A percentile compares a stretch with the other conserved stretches of the same genome.
Conservation (phyloP, 2,888 invertebrate species). For the Sinhomidia bicolor region DNA sequence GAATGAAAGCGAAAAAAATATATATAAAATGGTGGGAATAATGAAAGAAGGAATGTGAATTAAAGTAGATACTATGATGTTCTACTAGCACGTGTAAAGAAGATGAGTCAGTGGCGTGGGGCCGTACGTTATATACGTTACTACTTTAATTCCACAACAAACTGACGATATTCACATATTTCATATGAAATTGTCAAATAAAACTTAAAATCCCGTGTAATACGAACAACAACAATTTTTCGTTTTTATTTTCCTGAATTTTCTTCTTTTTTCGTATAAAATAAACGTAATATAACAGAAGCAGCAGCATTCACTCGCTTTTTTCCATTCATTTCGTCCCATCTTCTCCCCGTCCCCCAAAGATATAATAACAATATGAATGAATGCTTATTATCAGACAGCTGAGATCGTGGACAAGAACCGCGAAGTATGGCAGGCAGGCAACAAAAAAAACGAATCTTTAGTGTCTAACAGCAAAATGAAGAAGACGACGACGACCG, state of each 20-base stretch:
- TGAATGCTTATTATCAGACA: conserved; percentile 45
- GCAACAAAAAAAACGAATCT: background rate
- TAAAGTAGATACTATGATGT: background rate
- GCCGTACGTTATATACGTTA: background rate
- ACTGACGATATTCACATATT: too few species aligned
- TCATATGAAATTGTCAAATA: too few species aligned
- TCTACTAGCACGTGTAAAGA: background rate
- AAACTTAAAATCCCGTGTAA: too few species aligned
- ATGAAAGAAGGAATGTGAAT: conserved; percentile 45
- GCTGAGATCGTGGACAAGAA: conserved; percentile 31
- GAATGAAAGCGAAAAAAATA: conserved; percentile 15
- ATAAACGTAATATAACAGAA: conserved; percentile 45
- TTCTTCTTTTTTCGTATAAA: conserved; percentile 33
- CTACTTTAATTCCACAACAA: too few species aligned
- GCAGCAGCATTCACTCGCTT: conserved; percentile 3
- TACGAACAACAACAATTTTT: background rate
- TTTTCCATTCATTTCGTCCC: conserved; percentile 22
- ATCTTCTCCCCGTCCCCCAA: conserved; percentile 10
- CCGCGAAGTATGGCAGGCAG: too few species aligned
- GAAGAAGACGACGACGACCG: conserved; percentile 3
- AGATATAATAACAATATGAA: conserved; percentile 44
- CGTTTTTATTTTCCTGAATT: background rate
- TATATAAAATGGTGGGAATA: conserved; percentile 45
- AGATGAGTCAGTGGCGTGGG: background rate
- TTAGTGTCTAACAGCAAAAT: background rate